Evolutionary conservation across 1,140 invertebrate species (phyloP), one percentile per base, ranked within the genome.

Genomic region (Rhopalosiphum maidis): DNA sequence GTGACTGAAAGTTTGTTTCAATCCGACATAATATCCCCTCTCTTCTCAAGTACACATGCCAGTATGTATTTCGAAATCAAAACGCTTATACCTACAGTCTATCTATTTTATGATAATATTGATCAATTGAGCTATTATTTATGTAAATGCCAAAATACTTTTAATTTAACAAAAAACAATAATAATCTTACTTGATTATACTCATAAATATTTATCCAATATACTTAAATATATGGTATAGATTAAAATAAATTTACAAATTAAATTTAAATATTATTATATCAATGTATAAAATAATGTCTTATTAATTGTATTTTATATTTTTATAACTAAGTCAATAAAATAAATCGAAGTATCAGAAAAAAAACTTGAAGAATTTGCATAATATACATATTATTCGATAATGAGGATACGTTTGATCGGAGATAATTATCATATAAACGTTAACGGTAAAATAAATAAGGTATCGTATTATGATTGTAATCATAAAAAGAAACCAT

Each of bases 181-280:
- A 77, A 18, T 11, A 18, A 77, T 18, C 9, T 6, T 77, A n/a
- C 3, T n/a, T n/a, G 60, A 77, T 22, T 1, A 18, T 77, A n/a
- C 60, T n/a, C 18, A 35, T n/a, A 77, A 30, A 77, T 77, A 77
- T 77, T 77, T 77, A n/a, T 77, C 15, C 15, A 77, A 77, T 77
- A 77, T 18, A n/a, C 30, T 18, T n/a, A 54, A 23, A 54, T 54
- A 54, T 54, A 54, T 54, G 3, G 6, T 54, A n/a, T 2, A 18
- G n/a, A 35, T 77, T 77, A 77, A n/a, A 77, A 35, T n/a, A n/a
- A 11, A n/a, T 35, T 77, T 77, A 68, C 30, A 77, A 77, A 77
- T 77, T 77, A n/a, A 77, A 77, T 77, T 18, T n/a, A n/a, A 77
- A 77, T n/a, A 77, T n/a, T 77, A 77, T 77, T 77, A n/a, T 77